A percentile compares a stretch with the other conserved stretches of the same genome.
Evolutionary conservation across 2,113 vertebrate species (phyloP).

Genomic region (Alectura lathami): DNA sequence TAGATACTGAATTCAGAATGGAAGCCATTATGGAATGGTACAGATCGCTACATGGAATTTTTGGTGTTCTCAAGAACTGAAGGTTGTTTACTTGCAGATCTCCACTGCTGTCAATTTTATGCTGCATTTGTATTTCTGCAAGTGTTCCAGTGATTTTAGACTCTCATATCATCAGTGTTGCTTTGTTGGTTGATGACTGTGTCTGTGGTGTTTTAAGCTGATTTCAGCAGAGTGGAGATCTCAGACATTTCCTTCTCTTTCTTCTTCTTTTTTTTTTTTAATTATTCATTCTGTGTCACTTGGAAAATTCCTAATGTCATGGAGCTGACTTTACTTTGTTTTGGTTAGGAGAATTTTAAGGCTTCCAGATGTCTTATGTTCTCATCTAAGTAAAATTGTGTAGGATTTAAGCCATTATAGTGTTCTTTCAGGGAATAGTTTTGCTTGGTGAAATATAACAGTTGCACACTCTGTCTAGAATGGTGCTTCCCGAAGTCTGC

Average conservation of each 20-base stretch:
- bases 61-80: neutral
- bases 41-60: neutral
- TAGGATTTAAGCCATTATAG: neutral
- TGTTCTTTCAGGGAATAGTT: neutral
- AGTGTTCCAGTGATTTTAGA: slow-evolving; percentile 5
- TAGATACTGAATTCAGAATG: neutral
- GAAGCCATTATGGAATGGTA: neutral
- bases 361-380: neutral
- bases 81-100: neutral
- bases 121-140: neutral
- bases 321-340: neutral
- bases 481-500: slow-evolving; percentile 91
- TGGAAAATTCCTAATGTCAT: neutral
- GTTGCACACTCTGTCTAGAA: slow-evolving; percentile 78
- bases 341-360: neutral
- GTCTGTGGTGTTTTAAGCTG: slow-evolving; percentile 10
- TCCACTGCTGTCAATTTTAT: neutral
- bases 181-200: slow-evolving; percentile 6
- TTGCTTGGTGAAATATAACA: neutral
- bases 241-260: neutral
- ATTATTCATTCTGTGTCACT: neutral
- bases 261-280: neutral
- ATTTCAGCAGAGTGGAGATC: slow-evolving; percentile 8
- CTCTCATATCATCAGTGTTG: neutral
- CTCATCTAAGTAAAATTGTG: neutral